Evolutionary conservation across 2,888 invertebrate species (phyloP), one percentile per base, ranked within the genome.

Genomic region (Apodemia duryi): DNA sequence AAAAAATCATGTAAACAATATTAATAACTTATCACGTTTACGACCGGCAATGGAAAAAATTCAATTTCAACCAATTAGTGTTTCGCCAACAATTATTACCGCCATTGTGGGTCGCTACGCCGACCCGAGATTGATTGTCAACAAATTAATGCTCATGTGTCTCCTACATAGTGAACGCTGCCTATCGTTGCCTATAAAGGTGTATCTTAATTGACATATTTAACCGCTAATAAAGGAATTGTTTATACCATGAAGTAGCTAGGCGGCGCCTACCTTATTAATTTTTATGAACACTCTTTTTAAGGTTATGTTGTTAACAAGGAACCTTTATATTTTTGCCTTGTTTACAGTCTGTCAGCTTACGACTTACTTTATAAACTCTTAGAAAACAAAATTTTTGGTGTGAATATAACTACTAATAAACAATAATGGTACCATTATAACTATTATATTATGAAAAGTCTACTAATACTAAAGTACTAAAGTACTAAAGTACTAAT

Each of bases 151-250:
- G 54, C 4, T 7, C 54, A 29, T 29, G 28, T 29, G 54, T 54
- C 54, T 29, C 54, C 54, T 11, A 57, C 32, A 57, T 32, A 35
- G 32, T 57, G 29, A 28, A 28, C 52, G 13, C 32, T 13, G 57
- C 57, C 57, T 52, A 57, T 57, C 32, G 32, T 57, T 57, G 57
- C 11, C 29, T 13, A 57, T 57, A 21, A 52, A 57, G 57, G 57
- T 57, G 57, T 57, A 32, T 29, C 57, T 57, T 57, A 57, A 57
- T 57, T 57, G 32, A 29, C 57, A 57, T 57, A 32, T 57, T 57
- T 57, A 57, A 57, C n/a, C 57, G 32, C 29, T 57, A 57, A 29
- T 57, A 57, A 57, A 57, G 57, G 13, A 57, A 57, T 57, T 57
- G 32, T 57, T 49, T 49, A 49, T 57, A 57, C 32, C 10, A 6